Base-by-base conservation (phyloP, 2,797 vertebrate species). In the Megalops cyprinoides region DNA sequence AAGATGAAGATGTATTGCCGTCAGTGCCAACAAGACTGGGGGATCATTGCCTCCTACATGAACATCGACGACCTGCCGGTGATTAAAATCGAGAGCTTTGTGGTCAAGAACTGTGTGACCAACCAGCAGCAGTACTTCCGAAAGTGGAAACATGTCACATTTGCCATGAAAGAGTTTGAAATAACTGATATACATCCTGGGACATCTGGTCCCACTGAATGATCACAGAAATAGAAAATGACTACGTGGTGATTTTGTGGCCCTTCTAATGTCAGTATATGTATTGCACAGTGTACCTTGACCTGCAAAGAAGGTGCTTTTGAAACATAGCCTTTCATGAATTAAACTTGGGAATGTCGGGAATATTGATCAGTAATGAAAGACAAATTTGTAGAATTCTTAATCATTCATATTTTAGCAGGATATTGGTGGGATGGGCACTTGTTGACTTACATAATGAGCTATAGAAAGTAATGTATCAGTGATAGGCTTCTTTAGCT, bases 31-130 rank as follows among this genome's bases (percentile, higher is more conserved):
- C 79, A 90, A 0, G 94, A 95, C 65, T 95, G 94, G 94, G 94
- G 94, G 18, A 91, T 95, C 51, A 77, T 44, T 6, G 88, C 89
- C 81, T 93, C 81, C 65, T 95, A 94, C 79, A 90, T 79, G 75
- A 79, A 8, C 31, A 92, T 92, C 55, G 86, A 91, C 76, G 67
- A 94, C 14, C 88, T 95, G 75, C 94, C 94, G 8, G 74, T 96
- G 20, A 88, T 96, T 82, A 96, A 95, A 90, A 94, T 94, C 0
- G 88, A 90, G 53, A 93, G 93, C 82, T 96, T 95, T 83, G 91
- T 92, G 5, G 85, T 94, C 10, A 81, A 94, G 56, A 84, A 94
- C 0, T 0, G 81, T 74, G 76, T 31, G 48, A 93, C 90, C 15
- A 86, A 88, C 39, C 20, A 2, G 49, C 93, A 89, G 87, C 46